Conservation (phyloP, 2,888 invertebrate species). For the Diploptera punctata region DNA sequence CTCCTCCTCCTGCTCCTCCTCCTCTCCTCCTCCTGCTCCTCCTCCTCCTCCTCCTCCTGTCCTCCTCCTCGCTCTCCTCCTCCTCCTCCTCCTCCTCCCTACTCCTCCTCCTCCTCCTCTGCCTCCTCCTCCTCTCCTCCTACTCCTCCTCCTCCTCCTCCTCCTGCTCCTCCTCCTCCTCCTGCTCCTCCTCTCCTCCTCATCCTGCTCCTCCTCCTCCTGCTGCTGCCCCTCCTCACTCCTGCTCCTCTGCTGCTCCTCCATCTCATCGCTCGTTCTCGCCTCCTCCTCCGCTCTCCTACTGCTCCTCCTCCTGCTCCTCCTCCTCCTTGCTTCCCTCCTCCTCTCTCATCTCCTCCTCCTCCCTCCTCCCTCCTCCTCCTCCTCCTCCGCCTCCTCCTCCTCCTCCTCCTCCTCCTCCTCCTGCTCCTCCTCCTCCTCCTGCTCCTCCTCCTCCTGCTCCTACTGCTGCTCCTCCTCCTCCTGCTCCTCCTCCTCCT, state of each 20-base stretch:
- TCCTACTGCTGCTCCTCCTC: background rate
- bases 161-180: conserved; percentile 9
- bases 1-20: too few species aligned
- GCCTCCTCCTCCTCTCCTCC: too few species aligned
- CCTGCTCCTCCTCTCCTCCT: too few species aligned
- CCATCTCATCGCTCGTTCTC: background rate
- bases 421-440: background rate
- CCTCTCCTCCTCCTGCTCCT: background rate
- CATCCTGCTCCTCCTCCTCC: background rate
- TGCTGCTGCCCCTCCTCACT: background rate
- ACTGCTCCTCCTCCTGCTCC: background rate
- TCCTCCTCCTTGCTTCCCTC: background rate
- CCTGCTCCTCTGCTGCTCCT: background rate
- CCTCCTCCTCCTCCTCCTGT: background rate
- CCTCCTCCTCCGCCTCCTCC: too few species aligned
- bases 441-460: background rate
- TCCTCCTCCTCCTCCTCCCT: too few species aligned
- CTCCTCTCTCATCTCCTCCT: too few species aligned
- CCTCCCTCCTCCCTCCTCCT: background rate
- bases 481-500: background rate
- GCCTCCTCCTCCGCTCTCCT: background rate
- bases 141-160: too few species aligned
- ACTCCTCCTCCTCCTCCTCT: too few species aligned
- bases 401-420: background rate
- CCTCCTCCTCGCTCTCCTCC: too few species aligned